A percentile compares a stretch with the other conserved stretches of the same genome.
These are phyloP conservation scores for Phorcus lineatus DNA, from an alignment of 2,888 invertebrate genomes.

Conservation along the genomic window DNA sequence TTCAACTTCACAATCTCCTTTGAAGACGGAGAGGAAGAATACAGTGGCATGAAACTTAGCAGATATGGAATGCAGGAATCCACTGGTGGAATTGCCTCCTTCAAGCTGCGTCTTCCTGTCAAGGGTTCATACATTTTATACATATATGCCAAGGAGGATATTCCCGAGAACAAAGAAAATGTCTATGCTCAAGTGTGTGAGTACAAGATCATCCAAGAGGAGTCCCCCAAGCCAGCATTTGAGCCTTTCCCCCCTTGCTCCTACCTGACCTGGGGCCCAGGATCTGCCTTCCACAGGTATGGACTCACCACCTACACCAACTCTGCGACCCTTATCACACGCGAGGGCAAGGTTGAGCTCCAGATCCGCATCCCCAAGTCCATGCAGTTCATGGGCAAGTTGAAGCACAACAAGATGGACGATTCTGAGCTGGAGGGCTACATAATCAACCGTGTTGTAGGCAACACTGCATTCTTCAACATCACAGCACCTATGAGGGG, in stretches of 20 bases:
- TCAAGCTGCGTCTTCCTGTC: slow-evolving; percentile 73
- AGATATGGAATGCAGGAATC: slow-evolving; percentile 74
- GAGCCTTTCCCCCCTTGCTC: slow-evolving; percentile 75
- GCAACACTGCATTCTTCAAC: slow-evolving; percentile 73
- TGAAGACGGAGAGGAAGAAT: slow-evolving; percentile 72
- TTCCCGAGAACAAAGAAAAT: slow-evolving; percentile 72
- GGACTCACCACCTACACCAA: slow-evolving; percentile 71
- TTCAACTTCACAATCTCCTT: slow-evolving; percentile 75
- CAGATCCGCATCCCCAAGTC: slow-evolving; percentile 68
- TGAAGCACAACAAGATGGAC: slow-evolving; percentile 68
- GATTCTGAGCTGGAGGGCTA: slow-evolving; percentile 73
- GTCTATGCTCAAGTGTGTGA: slow-evolving; percentile 76
- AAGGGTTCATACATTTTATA: slow-evolving; percentile 73
- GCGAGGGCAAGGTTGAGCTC: slow-evolving; percentile 73
- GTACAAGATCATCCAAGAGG: slow-evolving; percentile 73
- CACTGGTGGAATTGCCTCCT: slow-evolving; percentile 72
- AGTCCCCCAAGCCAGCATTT: slow-evolving; percentile 53
- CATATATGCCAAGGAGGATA: slow-evolving; percentile 75
- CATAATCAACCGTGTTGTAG: slow-evolving; percentile 72
- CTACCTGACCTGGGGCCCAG: slow-evolving; percentile 75
- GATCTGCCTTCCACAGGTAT: slow-evolving; percentile 71
- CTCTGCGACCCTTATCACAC: slow-evolving; percentile 70
- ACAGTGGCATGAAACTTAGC: slow-evolving; percentile 69
- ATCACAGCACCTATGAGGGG: slow-evolving; percentile 71
- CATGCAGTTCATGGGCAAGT: slow-evolving; percentile 75